Conservation (phyloP, 2,797 vertebrate genomes). For the Neosalanx taihuensis region DNA sequence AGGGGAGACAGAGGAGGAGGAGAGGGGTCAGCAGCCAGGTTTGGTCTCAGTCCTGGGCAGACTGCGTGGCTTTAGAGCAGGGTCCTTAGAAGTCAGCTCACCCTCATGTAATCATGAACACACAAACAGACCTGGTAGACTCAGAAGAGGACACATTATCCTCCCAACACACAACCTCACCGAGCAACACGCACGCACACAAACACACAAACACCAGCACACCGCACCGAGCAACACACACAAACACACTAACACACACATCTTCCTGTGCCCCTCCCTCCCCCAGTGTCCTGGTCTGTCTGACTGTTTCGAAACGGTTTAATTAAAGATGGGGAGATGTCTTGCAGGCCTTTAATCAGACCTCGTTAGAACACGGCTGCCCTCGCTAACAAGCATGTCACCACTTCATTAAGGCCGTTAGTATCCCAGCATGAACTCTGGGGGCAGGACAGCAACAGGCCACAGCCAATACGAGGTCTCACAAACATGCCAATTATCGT, state of each 20-base stretch:
- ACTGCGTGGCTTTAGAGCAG: no score
- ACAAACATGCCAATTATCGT: conserved; percentile 19
- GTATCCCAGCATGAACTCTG: conserved; percentile 47
- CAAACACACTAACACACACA: background rate
- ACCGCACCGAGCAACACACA: background rate
- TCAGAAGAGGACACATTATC: conserved; percentile 15
- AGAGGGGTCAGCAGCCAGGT: no score
- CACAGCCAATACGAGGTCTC: conserved; percentile 32
- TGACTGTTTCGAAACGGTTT: conserved; percentile 59
- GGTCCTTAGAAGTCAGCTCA: no score
- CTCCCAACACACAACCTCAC: no score
- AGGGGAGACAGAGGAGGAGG: no score
- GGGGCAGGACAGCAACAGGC: conserved; percentile 35
- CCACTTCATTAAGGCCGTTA: conserved; percentile 67
- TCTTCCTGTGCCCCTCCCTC: conserved; percentile 15
- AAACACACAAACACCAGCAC: conserved; percentile 6
- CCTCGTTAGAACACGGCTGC: conserved; percentile 68
- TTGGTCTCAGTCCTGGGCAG: no score
- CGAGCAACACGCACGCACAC: conserved; percentile 11
- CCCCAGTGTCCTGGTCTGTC: conserved; percentile 24
- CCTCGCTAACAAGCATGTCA: conserved; percentile 64
- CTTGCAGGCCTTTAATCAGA: conserved; percentile 68
- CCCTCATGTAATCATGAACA: conserved; percentile 30
- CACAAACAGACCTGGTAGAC: conserved; percentile 19
- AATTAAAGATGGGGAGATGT: conserved; percentile 66